phyloP scores from a whole-genome alignment of 92 coral and sea anemone species.

The Phenganax marumi region DNA sequence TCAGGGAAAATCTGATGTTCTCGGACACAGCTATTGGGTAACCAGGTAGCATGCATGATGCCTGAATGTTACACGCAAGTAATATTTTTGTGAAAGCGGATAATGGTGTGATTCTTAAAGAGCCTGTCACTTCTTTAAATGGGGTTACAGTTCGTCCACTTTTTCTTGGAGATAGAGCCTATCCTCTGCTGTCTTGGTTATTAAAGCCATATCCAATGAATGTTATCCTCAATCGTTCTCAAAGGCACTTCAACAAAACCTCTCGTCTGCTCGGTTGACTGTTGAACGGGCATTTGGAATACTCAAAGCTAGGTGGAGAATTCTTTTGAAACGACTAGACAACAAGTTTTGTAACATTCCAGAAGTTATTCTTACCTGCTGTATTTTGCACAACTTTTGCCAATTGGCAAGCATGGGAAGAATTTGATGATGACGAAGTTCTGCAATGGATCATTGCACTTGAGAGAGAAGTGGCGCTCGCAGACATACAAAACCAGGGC shows the following conservation, averaged over 20 bases:
- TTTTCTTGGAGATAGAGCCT: too few relatives aligned
- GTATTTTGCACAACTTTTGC: conserved; percentile 59
- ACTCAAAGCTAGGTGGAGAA: conserved; percentile 58
- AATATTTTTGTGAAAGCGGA: conserved; percentile 46
- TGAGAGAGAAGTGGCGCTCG: conserved; percentile 29
- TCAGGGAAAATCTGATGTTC: too few relatives aligned
- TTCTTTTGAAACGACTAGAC: conserved; percentile 53
- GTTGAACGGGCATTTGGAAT: too few relatives aligned
- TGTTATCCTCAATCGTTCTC: too few relatives aligned
- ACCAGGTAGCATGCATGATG: conserved; percentile 43
- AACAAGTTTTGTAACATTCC: conserved; percentile 36
- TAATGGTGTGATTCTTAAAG: conserved; percentile 41
- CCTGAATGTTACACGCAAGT: conserved; percentile 38
- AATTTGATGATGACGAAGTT: too few relatives aligned
- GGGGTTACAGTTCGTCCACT: too few relatives aligned
- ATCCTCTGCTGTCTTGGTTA: too few relatives aligned
- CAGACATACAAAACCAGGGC: not conserved
- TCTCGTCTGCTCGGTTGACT: conserved; percentile 29
- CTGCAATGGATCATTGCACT: conserved; percentile 32
- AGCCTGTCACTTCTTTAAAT: too few relatives aligned
- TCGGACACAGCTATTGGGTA: not conserved
- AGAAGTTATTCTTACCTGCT: conserved; percentile 47
- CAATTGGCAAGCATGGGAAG: conserved; percentile 45
- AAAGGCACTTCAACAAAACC: conserved; percentile 46
- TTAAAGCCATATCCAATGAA: conserved; percentile 25